Evolutionary conservation across 2,113 vertebrate genomes (phyloP).

Genomic region (Bothrops jararaca): DNA sequence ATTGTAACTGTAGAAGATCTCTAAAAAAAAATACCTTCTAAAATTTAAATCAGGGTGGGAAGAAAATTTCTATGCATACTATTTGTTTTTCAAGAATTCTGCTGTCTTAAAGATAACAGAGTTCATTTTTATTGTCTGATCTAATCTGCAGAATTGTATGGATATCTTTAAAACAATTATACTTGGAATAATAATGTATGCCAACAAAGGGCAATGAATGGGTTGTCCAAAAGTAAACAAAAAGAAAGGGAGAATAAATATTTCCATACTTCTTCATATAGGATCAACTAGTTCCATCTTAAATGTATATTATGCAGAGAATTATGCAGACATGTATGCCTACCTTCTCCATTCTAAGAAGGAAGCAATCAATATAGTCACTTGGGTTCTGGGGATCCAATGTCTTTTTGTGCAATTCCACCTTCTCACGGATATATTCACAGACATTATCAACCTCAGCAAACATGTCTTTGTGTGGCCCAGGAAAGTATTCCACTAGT

Average conservation of each 20-base stretch:
- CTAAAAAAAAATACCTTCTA: not conserved
- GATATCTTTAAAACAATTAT: not conserved
- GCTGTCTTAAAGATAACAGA: not conserved
- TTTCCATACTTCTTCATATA: not conserved
- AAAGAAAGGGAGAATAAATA: not conserved
- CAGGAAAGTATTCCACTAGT: conserved; percentile 59
- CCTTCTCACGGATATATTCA: conserved; percentile 47
- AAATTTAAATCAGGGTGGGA: not conserved
- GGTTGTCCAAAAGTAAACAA: not conserved
- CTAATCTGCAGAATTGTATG: not conserved
- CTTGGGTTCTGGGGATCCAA: conserved; percentile 58
- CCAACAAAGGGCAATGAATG: not conserved
- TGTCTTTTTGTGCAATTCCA: conserved; percentile 40
- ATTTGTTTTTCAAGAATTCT: not conserved
- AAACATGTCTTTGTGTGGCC: conserved; percentile 52
- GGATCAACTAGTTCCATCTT: not conserved
- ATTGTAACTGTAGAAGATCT: not conserved
- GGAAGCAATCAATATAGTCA: conserved; percentile 67
- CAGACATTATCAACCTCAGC: conserved; percentile 33
- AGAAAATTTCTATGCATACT: not conserved
- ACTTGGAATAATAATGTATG: not conserved
- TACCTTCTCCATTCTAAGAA: conserved; percentile 62
- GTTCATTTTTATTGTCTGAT: not conserved
- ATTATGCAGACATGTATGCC: not conserved
- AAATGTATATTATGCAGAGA: not conserved